Conservation (phyloP, 2,797 vertebrate genomes). For the Clarias fuscus region DNA sequence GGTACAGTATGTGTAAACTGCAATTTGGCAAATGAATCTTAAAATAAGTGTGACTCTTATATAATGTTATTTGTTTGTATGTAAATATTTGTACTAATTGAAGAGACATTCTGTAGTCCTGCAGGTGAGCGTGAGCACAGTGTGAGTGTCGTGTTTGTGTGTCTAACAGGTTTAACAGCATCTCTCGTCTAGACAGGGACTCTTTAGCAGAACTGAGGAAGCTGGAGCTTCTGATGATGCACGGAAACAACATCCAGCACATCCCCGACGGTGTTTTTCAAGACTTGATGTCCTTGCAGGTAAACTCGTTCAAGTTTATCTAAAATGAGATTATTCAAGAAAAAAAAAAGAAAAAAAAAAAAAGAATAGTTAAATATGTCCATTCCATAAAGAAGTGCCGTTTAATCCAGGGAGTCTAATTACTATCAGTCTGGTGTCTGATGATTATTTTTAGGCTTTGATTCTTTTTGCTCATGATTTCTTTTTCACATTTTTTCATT, state of each 20-base stretch:
- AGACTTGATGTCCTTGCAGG: constrained; percentile 81
- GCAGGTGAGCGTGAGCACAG: not conserved
- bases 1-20: not conserved
- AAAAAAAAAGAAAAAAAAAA: not conserved
- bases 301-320: constrained; percentile 41
- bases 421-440: too few relatives aligned
- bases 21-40: not conserved
- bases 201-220: constrained; percentile 82
- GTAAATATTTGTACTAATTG: not conserved
- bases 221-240: constrained; percentile 90
- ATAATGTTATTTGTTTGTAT: not conserved
- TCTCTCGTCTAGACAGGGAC: constrained; percentile 76
- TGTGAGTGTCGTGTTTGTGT: not conserved
- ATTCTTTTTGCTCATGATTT: not conserved
- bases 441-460: too few relatives aligned
- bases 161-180: constrained; percentile 87
- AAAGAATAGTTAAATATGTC: too few relatives aligned
- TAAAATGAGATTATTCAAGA: not conserved
- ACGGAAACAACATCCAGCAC: constrained; percentile 87
- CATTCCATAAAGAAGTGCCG: too few relatives aligned
- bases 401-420: too few relatives aligned
- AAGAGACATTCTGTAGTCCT: not conserved
- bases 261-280: constrained; percentile 81
- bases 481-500: too few relatives aligned
- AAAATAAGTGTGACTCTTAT: not conserved